Evolutionary conservation across 2,797 vertebrate species (phyloP).

Genomic region (Cheracebus regulus): DNA sequence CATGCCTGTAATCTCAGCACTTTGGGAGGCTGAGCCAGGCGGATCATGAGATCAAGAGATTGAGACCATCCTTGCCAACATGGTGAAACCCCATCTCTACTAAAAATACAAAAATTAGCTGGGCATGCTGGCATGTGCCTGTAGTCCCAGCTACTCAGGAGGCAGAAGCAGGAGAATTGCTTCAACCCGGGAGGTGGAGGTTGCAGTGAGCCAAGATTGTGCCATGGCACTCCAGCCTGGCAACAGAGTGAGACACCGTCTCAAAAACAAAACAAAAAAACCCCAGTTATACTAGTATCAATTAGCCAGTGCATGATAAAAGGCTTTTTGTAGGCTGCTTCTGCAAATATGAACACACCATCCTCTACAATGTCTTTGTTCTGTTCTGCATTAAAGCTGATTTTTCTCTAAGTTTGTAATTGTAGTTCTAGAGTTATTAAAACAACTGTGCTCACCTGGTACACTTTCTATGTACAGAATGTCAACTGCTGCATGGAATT

Average conservation of each 20-base stretch:
- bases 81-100: too few species aligned
- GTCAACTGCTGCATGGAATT: not conserved
- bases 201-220: too few species aligned
- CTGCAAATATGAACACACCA: not conserved
- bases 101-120: too few species aligned
- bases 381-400: not conserved
- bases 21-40: too few species aligned
- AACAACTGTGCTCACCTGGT: not conserved
- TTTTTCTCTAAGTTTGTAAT: conserved; percentile 1
- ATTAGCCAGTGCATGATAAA: not conserved
- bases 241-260: too few species aligned
- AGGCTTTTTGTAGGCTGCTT: not conserved
- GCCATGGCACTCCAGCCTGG: not conserved
- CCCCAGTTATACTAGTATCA: not conserved
- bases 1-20: too few species aligned
- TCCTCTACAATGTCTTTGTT: not conserved
- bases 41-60: too few species aligned
- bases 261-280: not conserved
- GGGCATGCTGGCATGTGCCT: too few species aligned
- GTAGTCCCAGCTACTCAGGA: too few species aligned
- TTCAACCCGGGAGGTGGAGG: too few species aligned
- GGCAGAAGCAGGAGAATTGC: too few species aligned
- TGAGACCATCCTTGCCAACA: too few species aligned
- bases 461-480: not conserved
- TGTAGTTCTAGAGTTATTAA: conserved; percentile 8